These are phyloP conservation scores for Papilio xuthus DNA, from an alignment of 1,140 invertebrate species.

Conservation along the genomic window DNA sequence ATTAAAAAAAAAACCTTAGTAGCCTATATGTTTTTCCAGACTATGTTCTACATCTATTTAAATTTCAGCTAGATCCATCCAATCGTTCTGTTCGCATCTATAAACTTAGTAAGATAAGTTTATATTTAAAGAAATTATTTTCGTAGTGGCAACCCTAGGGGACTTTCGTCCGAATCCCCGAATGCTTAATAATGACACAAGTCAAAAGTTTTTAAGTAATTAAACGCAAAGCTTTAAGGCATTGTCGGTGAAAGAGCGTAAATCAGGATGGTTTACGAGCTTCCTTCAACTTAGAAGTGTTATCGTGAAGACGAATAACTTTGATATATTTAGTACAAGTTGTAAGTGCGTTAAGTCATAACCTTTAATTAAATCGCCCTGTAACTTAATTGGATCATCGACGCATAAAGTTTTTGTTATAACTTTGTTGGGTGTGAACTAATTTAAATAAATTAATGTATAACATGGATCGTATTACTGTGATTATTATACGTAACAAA, in stretches of 20 bases:
- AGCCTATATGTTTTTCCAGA: no score
- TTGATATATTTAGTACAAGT: slow-evolving; percentile 36
- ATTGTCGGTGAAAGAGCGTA: slow-evolving; percentile 41
- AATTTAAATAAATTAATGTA: background rate
- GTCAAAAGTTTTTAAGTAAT: slow-evolving; percentile 63
- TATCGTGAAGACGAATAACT: slow-evolving; percentile 22
- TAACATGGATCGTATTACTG: background rate
- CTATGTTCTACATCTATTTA: no score
- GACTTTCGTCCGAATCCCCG: slow-evolving; percentile 40
- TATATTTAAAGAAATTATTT: background rate
- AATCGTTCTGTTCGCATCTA: no score
- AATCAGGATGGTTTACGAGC: slow-evolving; percentile 39
- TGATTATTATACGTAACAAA: no score
- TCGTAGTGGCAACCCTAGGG: slow-evolving; percentile 24
- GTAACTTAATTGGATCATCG: slow-evolving; percentile 27
- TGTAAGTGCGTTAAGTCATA: slow-evolving; percentile 31
- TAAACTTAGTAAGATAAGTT: no score
- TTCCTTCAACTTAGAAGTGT: slow-evolving; percentile 36
- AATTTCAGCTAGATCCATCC: no score
- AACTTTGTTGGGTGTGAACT: background rate
- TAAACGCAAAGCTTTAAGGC: slow-evolving; percentile 52
- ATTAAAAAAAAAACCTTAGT: no score
- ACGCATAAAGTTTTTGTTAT: slow-evolving; percentile 11
- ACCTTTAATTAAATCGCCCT: slow-evolving; percentile 28
- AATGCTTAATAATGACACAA: slow-evolving; percentile 48